These are phyloP conservation scores for Chaenogobius annularis DNA, from an alignment of 2,113 vertebrate genomes.

Conservation along the genomic window DNA sequence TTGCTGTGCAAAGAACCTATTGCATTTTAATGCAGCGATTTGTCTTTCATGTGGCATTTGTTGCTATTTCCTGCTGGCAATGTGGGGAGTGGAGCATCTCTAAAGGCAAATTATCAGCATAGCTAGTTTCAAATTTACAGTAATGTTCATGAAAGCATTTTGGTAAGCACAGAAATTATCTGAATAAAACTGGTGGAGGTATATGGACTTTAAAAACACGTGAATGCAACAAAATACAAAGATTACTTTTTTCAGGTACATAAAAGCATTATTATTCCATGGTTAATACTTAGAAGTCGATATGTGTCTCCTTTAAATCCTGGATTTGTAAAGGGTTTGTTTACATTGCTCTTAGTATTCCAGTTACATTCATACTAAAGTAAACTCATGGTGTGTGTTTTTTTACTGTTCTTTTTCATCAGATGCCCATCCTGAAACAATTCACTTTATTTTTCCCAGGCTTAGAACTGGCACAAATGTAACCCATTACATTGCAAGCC, in stretches of 20 bases:
- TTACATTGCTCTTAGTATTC: background rate
- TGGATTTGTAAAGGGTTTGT: background rate
- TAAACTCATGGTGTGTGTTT: background rate
- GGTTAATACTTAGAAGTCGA: background rate
- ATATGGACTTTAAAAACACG: no score
- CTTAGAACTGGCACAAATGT: background rate
- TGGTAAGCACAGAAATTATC: no score
- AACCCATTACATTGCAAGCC: background rate
- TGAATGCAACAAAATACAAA: background rate
- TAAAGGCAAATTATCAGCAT: no score
- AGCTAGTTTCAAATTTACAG: no score
- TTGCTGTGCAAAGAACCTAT: no score
- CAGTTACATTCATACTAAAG: background rate
- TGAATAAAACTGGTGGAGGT: no score
- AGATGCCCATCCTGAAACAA: background rate
- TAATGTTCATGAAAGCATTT: no score
- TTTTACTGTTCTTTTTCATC: background rate
- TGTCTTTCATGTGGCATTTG: no score
- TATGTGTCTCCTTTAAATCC: background rate
- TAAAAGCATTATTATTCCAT: no score
- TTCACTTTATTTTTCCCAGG: background rate
- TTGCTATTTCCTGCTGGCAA: no score
- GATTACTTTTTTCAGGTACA: background rate
- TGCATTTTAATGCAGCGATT: no score
- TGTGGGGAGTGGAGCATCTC: no score